Evolutionary conservation across 2,888 invertebrate genomes (phyloP).

Genomic region (Andrena flavipes): DNA sequence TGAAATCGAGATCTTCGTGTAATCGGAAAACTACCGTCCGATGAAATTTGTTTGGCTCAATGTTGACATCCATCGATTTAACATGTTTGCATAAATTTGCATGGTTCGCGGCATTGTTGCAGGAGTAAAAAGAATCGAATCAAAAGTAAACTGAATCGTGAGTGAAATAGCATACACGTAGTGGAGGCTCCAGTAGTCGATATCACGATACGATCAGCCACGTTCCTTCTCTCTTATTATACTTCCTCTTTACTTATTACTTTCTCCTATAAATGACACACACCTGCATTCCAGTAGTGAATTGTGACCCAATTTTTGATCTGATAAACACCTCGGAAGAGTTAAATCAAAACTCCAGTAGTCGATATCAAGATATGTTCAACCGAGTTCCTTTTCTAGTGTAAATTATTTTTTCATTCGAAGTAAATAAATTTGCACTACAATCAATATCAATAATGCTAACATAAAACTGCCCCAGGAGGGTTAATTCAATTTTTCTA

Average conservation of each 20-base stretch:
- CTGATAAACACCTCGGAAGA: background rate
- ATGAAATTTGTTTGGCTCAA: background rate
- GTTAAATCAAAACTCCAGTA: background rate
- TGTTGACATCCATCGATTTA: background rate
- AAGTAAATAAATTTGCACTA: background rate
- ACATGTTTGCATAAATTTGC: background rate
- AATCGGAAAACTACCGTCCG: background rate
- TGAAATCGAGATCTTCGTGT: background rate
- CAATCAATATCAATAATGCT: background rate
- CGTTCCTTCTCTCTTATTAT: background rate
- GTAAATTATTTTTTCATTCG: background rate
- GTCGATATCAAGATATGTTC: background rate
- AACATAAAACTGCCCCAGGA: background rate
- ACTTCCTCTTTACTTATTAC: no score
- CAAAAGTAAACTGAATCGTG: background rate
- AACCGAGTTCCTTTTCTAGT: background rate
- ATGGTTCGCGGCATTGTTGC: background rate
- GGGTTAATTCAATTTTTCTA: conserved; percentile 5
- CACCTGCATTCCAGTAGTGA: no score
- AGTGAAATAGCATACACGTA: background rate
- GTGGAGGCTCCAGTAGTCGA: background rate
- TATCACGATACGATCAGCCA: conserved; percentile 2
- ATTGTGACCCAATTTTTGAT: background rate
- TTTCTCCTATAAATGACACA: no score
- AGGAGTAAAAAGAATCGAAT: background rate